phyloP scores from a whole-genome alignment of 2,113 vertebrate species.

The Empidonax traillii region DNA sequence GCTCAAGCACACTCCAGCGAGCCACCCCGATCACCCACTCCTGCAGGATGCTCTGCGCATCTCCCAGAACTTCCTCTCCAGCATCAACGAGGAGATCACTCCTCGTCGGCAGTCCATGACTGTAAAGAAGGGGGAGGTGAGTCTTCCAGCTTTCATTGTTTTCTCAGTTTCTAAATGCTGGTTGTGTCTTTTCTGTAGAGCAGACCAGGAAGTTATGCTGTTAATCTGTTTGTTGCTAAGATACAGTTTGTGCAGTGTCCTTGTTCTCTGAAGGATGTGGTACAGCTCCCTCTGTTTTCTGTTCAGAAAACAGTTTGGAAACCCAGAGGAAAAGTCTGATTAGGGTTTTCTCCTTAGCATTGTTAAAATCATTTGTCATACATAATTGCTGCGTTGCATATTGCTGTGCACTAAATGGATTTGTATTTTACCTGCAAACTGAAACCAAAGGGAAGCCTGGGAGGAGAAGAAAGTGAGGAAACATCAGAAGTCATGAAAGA shows the following conservation, averaged over 20 bases:
- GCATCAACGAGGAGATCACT: slow-evolving; percentile 94
- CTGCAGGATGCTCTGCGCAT: slow-evolving; percentile 93
- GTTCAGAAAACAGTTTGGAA: background rate
- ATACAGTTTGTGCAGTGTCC: slow-evolving; percentile 18
- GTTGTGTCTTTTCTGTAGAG: background rate
- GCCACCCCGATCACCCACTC: slow-evolving; percentile 86
- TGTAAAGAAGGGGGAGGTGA: slow-evolving; percentile 93
- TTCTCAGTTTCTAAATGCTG: background rate
- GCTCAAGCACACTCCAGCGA: slow-evolving; percentile 89
- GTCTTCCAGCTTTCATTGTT: background rate
- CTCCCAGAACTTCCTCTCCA: slow-evolving; percentile 95
- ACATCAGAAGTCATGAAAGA: background rate
- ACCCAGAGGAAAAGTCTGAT: background rate
- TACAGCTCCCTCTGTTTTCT: slow-evolving; percentile 21
- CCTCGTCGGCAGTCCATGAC: slow-evolving; percentile 94
- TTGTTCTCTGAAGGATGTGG: background rate
- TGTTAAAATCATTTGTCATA: background rate
- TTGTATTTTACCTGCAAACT: background rate
- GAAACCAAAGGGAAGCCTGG: background rate
- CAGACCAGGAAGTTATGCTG: background rate
- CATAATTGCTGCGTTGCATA: background rate
- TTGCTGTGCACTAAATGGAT: background rate
- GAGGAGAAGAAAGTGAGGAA: background rate
- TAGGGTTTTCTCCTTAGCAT: background rate
- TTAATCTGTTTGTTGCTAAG: slow-evolving; percentile 42